These are phyloP conservation scores for Karalla daura DNA, from an alignment of 2,797 vertebrate species.

Conservation along the genomic window DNA sequence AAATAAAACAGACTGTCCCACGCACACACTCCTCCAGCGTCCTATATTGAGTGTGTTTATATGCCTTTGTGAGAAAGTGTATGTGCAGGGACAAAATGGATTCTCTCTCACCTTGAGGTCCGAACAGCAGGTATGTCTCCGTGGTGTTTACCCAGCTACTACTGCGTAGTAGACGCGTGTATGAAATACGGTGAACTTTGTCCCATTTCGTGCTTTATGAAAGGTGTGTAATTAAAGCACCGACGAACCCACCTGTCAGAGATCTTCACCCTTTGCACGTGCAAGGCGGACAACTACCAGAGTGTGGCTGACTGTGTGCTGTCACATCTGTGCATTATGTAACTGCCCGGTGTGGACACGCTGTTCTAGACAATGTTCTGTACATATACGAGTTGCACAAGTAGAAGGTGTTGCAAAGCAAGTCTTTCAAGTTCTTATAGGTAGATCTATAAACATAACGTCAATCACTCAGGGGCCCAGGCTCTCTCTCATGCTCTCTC, in stretches of 20 bases:
- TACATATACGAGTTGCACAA: constrained; percentile 45
- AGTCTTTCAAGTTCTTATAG: constrained; percentile 19
- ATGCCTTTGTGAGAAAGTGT: background rate
- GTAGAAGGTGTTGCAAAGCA: constrained; percentile 51
- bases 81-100: constrained; percentile 2
- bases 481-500: constrained; percentile 60
- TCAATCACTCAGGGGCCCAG: constrained; percentile 14
- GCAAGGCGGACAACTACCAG: constrained; percentile 48
- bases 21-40: background rate
- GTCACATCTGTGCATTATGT: constrained; percentile 64
- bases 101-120: constrained; percentile 10
- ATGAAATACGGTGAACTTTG: constrained; percentile 42
- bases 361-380: constrained; percentile 46
- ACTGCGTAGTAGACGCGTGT: constrained; percentile 13
- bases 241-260: constrained; percentile 55
- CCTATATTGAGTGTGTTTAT: background rate
- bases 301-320: constrained; percentile 28
- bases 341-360: constrained; percentile 43
- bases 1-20: constrained; percentile 32
- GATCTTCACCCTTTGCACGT: constrained; percentile 37
- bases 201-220: constrained; percentile 52
- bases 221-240: constrained; percentile 59
- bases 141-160: constrained; percentile 9
- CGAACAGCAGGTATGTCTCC: background rate
- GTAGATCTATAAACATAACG: constrained; percentile 29